Base-by-base conservation (phyloP, 2,888 invertebrate genomes). In the Luperina testacea region DNA sequence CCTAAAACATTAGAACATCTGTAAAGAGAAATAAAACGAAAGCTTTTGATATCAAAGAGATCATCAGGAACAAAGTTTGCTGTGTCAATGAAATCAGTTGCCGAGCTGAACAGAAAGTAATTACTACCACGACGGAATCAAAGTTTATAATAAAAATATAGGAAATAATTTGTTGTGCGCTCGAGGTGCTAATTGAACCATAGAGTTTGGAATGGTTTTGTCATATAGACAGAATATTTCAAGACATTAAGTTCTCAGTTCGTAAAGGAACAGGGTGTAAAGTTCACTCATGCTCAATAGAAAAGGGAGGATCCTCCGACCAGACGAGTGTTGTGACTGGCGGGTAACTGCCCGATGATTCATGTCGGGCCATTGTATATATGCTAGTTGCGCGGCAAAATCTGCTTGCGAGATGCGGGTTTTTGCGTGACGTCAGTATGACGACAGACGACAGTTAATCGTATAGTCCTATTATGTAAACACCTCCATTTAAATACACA, bases 101-200 rank as follows among this genome's bases (percentile, higher is more conserved):
- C 78, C 78, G 74, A 71, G 71, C 78, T 69, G 75, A 76, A 73
- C 77, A 67, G 81, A 78, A 87, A 90, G 87, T 90, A 90, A 92
- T 92, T 91, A 89, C 88, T 81, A 78, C 71, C 72, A 72, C 75
- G 81, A 84, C 76, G 78, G 83, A 89, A 91, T 90, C 88, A 89
- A 90, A 91, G 89, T 90, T 91, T 88, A 75, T 89, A 84, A 87
- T 89, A 91, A 91, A 90, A 92, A 91, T 91, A 90, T 90, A 87
- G 84, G 85, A 91, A 90, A 88, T 88, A 89, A 91, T 90, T 91
- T 89, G 84, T 89, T 88, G 88, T 77, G 74, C 74, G 84, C 85
- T 87, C 83, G 79, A 86, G 83, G 84, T 88, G 87, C 84, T 88
- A 87, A 88, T 82, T 77, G 77, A 45, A 17, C 38, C 42, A 86